Evolutionary conservation across 2,113 vertebrate genomes (phyloP), one percentile per base, ranked within the genome.

Genomic region (Microcebus jonahi): DNA sequence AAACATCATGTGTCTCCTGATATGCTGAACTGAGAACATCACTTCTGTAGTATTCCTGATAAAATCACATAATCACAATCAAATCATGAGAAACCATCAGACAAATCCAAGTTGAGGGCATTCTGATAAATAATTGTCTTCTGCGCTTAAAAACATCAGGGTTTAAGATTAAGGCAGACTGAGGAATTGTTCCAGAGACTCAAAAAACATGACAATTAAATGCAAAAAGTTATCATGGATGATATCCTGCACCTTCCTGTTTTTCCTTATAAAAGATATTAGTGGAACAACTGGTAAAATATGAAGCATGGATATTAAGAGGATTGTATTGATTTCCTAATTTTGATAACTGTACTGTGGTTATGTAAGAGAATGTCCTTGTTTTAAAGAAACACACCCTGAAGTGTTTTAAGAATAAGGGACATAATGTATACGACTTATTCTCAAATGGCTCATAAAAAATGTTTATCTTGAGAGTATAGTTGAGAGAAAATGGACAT

Each of bases 1-100:
- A 1, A 4, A 31, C 75, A 20, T 36, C 77, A 0, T 1, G 12
- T 34, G 34, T 17, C 11, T 29, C 63, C 29, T 50, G 31, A 55
- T 5, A 29, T 0, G n/a, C 20, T 0, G 1, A 42, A 23, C 50
- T 6, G 4, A 83, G 61, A 53, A 77, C 31, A 3, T 34, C 67
- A 53, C 25, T 80, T 59, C 68, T 5, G 48, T 8, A 48, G 39
- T 3, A 61, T 50, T 68, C 3, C 29, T 73, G 59, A 27, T 76
- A 50, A 83, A 57, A 59, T 0, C 21, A 13, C 76, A 50, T 6
- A 27, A 39, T 42, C 59, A 67, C 86, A 31, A 8, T 42, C 31
- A 59, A 73, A 45, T 21, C 36, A 25, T 27, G 61, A 71, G 85
- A 45, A 89, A 67, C 61, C 34, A 91, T 6, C 55, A 59, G 31